Percentiles rank a stretch among this genome's conserved stretches.
These are phyloP conservation scores for Melipona bicolor DNA, from an alignment of 2,888 invertebrate genomes.

Conservation along the genomic window DNA sequence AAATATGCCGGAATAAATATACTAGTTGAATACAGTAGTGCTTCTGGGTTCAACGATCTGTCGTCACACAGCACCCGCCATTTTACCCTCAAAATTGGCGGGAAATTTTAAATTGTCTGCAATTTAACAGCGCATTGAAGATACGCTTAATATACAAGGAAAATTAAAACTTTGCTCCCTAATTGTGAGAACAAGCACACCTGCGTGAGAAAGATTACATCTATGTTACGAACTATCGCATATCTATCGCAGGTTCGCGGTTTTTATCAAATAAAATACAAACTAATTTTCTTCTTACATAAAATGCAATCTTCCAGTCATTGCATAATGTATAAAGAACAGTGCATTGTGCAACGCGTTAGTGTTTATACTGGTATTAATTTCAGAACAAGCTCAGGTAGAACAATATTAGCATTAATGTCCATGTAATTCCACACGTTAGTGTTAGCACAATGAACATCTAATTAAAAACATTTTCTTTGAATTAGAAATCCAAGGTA, in stretches of 20 bases:
- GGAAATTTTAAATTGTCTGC: conserved; percentile 26
- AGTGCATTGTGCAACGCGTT: conserved; percentile 22
- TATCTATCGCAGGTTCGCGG: background rate
- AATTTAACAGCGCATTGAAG: background rate
- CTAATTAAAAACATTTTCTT: conserved; percentile 18
- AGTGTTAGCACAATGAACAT: background rate
- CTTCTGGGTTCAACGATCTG: conserved; percentile 79
- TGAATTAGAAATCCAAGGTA: background rate
- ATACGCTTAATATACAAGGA: background rate
- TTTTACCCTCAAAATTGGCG: conserved; percentile 69
- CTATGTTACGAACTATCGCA: background rate
- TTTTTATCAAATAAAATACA: background rate
- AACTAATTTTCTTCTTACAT: conserved; percentile 16
- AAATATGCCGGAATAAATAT: conserved; percentile 37
- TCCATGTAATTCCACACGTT: conserved; percentile 16
- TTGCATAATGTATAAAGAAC: conserved; percentile 50
- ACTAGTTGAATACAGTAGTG: conserved; percentile 63
- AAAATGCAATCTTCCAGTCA: conserved; percentile 24
- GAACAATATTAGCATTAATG: conserved; percentile 16
- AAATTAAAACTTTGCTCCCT: background rate
- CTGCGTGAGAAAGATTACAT: background rate
- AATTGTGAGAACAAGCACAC: background rate
- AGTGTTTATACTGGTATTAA: conserved; percentile 29
- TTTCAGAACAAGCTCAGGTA: conserved; percentile 37
- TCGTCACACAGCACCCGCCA: conserved; percentile 75